Percentiles rank a stretch among this genome's conserved stretches.
These are phyloP conservation scores for Arizona elegans DNA, from an alignment of 2,113 vertebrate genomes.

Conservation along the genomic window DNA sequence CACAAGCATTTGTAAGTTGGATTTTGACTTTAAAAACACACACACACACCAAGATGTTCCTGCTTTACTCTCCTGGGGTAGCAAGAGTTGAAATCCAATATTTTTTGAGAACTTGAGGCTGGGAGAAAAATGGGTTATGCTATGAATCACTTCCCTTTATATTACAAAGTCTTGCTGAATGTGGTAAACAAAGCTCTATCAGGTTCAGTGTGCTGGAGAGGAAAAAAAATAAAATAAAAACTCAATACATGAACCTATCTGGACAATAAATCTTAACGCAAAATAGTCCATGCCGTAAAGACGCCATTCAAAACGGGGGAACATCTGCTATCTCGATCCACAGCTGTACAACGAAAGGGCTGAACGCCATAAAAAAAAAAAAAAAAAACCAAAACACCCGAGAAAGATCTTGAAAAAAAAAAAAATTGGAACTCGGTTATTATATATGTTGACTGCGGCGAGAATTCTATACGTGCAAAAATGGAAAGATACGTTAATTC, in stretches of 20 bases:
- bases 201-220: neutral
- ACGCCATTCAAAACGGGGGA: neutral
- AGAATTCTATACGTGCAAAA: neutral
- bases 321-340: accelerated
- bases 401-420: neutral
- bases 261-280: neutral
- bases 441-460: neutral
- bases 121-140: neutral
- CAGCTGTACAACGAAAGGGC: neutral
- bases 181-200: neutral
- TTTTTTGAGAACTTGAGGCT: neutral
- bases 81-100: neutral
- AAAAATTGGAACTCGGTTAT: neutral
- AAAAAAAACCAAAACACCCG: neutral
- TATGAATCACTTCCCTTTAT: neutral
- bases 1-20: neutral
- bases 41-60: neutral
- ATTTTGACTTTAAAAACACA: neutral
- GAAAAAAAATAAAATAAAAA: neutral
- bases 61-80: neutral
- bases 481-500: neutral
- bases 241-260: conserved; percentile 19
- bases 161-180: neutral
- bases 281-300: neutral
- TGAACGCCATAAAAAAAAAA: no score